Evolutionary conservation across 2,113 vertebrate genomes (phyloP).

Genomic region (Lasiurus borealis): DNA sequence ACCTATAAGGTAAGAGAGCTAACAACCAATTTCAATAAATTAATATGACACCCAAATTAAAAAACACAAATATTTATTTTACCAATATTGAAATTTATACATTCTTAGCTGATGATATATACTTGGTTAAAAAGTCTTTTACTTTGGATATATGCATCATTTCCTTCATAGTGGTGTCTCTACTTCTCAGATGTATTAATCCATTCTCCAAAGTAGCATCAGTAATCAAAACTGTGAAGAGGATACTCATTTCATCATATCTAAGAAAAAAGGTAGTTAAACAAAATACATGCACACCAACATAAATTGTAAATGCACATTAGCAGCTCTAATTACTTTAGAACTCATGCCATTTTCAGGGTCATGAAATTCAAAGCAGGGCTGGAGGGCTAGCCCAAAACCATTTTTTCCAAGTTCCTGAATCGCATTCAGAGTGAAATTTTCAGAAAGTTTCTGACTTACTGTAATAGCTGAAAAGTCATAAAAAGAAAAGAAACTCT

Average conservation of each 20-base stretch:
- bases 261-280: conserved; percentile 83
- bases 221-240: conserved; percentile 92
- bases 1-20: not conserved
- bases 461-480: not conserved
- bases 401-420: not conserved
- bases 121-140: conserved; percentile 91
- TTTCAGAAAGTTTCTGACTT: conserved; percentile 35
- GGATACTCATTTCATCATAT: conserved; percentile 97
- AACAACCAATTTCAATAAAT: not conserved
- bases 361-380: not conserved
- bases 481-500: conserved; percentile 23
- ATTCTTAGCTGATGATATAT: conserved; percentile 90
- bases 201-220: conserved; percentile 95
- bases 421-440: conserved; percentile 39
- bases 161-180: conserved; percentile 96
- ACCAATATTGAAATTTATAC: conserved; percentile 70
- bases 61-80: conserved; percentile 81
- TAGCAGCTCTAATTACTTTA: not conserved
- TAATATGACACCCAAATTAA: conserved; percentile 19
- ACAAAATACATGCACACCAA: not conserved
- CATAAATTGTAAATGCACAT: fast-evolving
- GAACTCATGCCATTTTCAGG: not conserved
- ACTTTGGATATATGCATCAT: conserved; percentile 96
- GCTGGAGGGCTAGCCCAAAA: not conserved
- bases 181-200: conserved; percentile 93